Evolutionary conservation across 2,797 vertebrate species (phyloP), one percentile per base, ranked within the genome.

Genomic region (Halcyon leucocephala): DNA sequence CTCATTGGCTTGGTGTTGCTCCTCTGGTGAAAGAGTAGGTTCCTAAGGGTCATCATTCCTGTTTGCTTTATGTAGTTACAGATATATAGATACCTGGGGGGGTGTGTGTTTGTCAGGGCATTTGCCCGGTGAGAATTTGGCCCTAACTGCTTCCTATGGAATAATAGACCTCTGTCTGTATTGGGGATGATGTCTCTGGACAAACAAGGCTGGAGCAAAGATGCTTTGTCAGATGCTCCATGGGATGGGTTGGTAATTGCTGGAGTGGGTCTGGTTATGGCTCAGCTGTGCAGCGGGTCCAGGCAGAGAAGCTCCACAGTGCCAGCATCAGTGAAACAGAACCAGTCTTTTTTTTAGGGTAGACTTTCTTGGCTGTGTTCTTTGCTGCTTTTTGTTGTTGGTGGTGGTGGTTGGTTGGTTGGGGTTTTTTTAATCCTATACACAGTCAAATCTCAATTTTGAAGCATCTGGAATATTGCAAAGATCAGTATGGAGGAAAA

Each of bases 211-310:
- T 60, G 25, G 7, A 25, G 65, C 17, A 57, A 79, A 71, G 70
- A 20, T 67, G 31, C 28, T 69, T 67, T 49, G 65, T 48, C 28
- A 22, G 37, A 13, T 26, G 67, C 28, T 22, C 8, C n/a, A n/a
- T 35, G 28, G 39, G 49, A 29, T 39, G 60, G 31, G 49, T 64
- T 29, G 2, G 33, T n/a, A 17, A 10, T 33, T 54, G 66, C 28
- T 54, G 25, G 35, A 69, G 26, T 6, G 31, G n/a, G 51, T 29
- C 8, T 1, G 4, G 28, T 11, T 41, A 21, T 1, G 1, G 26
- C 58, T 81, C 37, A 19, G 21, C 49, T 44, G 14, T 33, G 18
- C 4, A 0, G 10, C 14, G 42, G n/a, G 28, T 48, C 26, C 2
- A 1, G 74, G 25, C 16, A 57, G 33, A 11, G 54, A 25, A 52